Evolutionary conservation across 2,888 invertebrate species (phyloP).

Genomic region (Leptinotarsa tumamoca): DNA sequence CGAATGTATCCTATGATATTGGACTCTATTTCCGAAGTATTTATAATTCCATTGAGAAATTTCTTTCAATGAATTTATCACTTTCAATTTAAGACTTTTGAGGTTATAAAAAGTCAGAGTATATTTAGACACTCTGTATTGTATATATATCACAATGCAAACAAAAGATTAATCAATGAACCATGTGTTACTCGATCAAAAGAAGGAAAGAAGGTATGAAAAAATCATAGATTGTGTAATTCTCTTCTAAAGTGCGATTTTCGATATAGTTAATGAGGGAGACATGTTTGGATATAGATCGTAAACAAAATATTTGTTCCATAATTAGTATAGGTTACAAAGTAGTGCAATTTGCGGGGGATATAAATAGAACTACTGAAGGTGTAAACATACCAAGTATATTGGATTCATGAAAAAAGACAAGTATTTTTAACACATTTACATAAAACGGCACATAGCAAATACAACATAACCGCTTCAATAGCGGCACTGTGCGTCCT

Average conservation of each 20-base stretch:
- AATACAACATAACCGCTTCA: constrained; percentile 15
- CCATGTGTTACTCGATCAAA: not conserved
- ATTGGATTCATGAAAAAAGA: not conserved
- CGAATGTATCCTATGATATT: no score
- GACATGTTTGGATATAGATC: not conserved
- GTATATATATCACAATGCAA: not conserved
- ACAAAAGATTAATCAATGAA: constrained; percentile 10
- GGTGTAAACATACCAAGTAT: not conserved
- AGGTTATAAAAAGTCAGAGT: no score
- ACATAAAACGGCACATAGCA: not conserved
- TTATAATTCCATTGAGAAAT: no score
- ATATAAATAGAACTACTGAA: not conserved
- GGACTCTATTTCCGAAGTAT: no score
- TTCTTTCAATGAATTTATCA: no score
- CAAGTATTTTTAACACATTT: not conserved
- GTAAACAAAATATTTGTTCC: constrained; percentile 1
- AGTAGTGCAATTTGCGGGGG: not conserved
- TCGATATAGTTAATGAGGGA: not conserved
- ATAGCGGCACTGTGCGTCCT: constrained; percentile 10
- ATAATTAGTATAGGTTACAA: not conserved
- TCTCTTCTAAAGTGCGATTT: not conserved
- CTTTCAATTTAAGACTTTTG: no score
- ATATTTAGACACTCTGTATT: not conserved
- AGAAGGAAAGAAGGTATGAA: not conserved
- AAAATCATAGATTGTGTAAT: not conserved